phyloP scores from a whole-genome alignment of 2,113 vertebrate species.

The Dicentrarchus labrax region DNA sequence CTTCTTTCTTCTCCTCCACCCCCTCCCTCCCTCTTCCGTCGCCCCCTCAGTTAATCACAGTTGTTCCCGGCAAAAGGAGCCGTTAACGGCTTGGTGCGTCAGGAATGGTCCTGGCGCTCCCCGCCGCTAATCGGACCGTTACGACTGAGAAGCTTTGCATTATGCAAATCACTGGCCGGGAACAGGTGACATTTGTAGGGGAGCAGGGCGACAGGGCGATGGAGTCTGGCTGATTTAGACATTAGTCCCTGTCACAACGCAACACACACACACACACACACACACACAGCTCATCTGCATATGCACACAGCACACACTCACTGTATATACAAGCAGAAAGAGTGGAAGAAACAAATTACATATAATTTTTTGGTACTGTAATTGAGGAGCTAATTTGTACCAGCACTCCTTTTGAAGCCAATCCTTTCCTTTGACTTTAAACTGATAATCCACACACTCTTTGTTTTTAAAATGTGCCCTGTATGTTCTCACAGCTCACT shows the following conservation, averaged over 20 bases:
- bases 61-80: slow-evolving; percentile 85
- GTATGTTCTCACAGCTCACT: not conserved
- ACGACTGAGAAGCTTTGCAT: slow-evolving; percentile 99
- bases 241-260: slow-evolving; percentile 99
- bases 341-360: slow-evolving; percentile 34
- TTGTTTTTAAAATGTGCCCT: not conserved
- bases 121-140: slow-evolving; percentile 99
- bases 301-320: slow-evolving; percentile 65
- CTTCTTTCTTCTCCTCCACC: slow-evolving; percentile 52
- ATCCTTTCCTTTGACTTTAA: slow-evolving; percentile 15
- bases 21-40: not conserved
- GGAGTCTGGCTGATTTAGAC: slow-evolving; percentile 97
- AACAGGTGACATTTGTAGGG: slow-evolving; percentile 99
- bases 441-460: slow-evolving; percentile 1
- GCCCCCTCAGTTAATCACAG: slow-evolving; percentile 90
- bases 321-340: slow-evolving; percentile 61
- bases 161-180: slow-evolving; percentile 99
- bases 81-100: slow-evolving; percentile 91
- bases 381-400: slow-evolving; percentile 18
- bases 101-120: slow-evolving; percentile 95
- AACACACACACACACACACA: slow-evolving; percentile 83
- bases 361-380: slow-evolving; percentile 24
- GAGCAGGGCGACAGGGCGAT: slow-evolving; percentile 84
- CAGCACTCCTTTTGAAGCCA: slow-evolving; percentile 15
- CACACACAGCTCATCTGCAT: slow-evolving; percentile 84